Evolutionary conservation across 2,797 vertebrate species (phyloP).

Genomic region (Esox masquinongy): DNA sequence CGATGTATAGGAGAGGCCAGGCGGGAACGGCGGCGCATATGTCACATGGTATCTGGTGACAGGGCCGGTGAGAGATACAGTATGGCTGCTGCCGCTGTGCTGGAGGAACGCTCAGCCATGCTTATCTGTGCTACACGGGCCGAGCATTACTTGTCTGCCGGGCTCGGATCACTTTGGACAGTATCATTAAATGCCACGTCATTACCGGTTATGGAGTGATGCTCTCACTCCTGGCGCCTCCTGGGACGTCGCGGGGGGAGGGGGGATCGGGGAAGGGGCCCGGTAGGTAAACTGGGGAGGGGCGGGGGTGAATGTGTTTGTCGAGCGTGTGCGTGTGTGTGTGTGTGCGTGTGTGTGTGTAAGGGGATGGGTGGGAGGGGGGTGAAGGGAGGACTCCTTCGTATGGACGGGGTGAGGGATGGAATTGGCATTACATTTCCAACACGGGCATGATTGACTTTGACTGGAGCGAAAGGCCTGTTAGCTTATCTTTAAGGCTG

Average conservation of each 20-base stretch:
- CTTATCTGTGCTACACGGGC: conserved; percentile 90
- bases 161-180: conserved; percentile 96
- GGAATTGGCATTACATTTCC: conserved; percentile 97
- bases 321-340: background rate
- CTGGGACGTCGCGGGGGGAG: conserved; percentile 45
- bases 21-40: conserved; percentile 78
- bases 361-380: conserved; percentile 20
- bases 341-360: conserved; percentile 8
- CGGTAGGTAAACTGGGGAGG: background rate
- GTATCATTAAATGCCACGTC: conserved; percentile 99
- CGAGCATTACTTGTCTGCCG: conserved; percentile 87
- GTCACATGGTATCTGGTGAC: conserved; percentile 94
- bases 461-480: conserved; percentile 87
- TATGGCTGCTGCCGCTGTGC: conserved; percentile 65
- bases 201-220: conserved; percentile 93
- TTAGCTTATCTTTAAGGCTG: conserved; percentile 90
- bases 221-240: conserved; percentile 76
- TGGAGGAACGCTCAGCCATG: conserved; percentile 78
- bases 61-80: conserved; percentile 83
- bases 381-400: conserved; percentile 55
- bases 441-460: conserved; percentile 92
- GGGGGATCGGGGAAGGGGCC: conserved; percentile 2
- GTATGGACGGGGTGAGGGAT: conserved; percentile 76
- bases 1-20: conserved; percentile 74
- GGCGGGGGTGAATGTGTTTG: background rate